A percentile compares a stretch with the other conserved stretches of the same genome.
Conservation (phyloP, 2,113 vertebrate genomes). For the Hemibagrus wyckioides region DNA sequence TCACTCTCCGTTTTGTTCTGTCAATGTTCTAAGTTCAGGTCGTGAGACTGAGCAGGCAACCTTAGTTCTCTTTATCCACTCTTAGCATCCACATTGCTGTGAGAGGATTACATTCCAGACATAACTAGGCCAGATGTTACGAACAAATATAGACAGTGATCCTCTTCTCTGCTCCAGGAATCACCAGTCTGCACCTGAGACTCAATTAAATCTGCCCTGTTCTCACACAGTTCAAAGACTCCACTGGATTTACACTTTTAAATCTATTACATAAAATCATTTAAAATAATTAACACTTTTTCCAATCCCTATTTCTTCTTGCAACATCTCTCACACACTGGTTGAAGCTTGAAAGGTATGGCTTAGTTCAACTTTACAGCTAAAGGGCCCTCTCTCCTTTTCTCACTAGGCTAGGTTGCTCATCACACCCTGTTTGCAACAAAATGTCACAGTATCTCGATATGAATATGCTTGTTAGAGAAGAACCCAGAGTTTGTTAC, state of each 20-base stretch:
- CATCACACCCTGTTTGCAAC: not conserved
- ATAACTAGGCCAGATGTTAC: conserved; percentile 74
- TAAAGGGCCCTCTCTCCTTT: too few relatives aligned
- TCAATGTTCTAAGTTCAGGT: conserved; percentile 33
- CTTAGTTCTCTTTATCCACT: conserved; percentile 63
- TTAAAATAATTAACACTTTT: too few relatives aligned
- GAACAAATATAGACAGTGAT: conserved; percentile 65
- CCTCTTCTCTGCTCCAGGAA: conserved; percentile 32
- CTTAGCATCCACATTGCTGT: conserved; percentile 67
- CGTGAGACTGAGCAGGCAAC: conserved; percentile 60
- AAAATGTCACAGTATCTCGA: not conserved
- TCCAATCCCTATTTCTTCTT: too few relatives aligned
- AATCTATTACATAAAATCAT: too few relatives aligned
- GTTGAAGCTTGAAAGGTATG: too few relatives aligned
- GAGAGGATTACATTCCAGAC: conserved; percentile 73
- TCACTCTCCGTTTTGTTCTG: not conserved
- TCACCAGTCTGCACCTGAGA: conserved; percentile 35
- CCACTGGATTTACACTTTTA: too few relatives aligned
- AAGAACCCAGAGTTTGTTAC: too few relatives aligned
- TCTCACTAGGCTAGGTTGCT: not conserved
- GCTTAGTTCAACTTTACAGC: too few relatives aligned
- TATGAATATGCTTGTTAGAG: not conserved
- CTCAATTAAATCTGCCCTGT: too few relatives aligned
- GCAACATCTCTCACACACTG: too few relatives aligned
- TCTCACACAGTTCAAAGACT: too few relatives aligned